Evolutionary conservation across 2,113 vertebrate genomes (phyloP).

Genomic region (Saguinus imperator): DNA sequence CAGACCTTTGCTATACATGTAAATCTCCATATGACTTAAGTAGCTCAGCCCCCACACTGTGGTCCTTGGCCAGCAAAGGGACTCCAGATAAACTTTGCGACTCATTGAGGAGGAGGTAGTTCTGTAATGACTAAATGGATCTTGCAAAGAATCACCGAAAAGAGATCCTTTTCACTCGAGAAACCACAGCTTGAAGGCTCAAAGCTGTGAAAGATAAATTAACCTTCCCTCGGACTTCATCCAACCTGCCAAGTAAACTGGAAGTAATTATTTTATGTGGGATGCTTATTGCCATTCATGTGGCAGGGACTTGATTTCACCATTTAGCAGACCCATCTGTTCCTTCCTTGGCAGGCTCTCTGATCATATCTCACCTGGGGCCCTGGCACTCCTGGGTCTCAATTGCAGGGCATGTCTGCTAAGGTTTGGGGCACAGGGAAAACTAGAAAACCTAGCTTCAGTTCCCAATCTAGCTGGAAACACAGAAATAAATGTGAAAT

Average conservation of each 20-base stretch:
- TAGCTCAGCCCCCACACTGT: not conserved
- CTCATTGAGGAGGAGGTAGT: slow-evolving; percentile 32
- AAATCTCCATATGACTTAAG: not conserved
- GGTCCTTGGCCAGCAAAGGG: not conserved
- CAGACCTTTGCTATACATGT: not conserved
- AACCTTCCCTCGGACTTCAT: slow-evolving; percentile 59
- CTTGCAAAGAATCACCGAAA: slow-evolving; percentile 67
- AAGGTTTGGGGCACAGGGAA: not conserved
- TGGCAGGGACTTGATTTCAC: slow-evolving; percentile 78
- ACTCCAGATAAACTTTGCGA: slow-evolving; percentile 33
- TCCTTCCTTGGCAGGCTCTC: slow-evolving; percentile 76
- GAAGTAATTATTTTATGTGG: slow-evolving; percentile 80
- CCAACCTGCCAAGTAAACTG: slow-evolving; percentile 76
- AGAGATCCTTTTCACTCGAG: slow-evolving; percentile 53
- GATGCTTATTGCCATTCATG: slow-evolving; percentile 74
- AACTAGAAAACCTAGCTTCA: not conserved
- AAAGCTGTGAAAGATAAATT: slow-evolving; percentile 75
- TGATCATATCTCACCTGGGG: slow-evolving; percentile 65
- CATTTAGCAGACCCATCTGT: slow-evolving; percentile 82
- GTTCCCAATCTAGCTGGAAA: not conserved
- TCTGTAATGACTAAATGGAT: slow-evolving; percentile 66
- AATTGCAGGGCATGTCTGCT: slow-evolving; percentile 35
- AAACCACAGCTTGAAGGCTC: slow-evolving; percentile 67
- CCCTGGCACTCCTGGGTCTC: slow-evolving; percentile 28
- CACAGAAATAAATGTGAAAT: not conserved